Evolutionary conservation across 2,888 invertebrate genomes (phyloP).

Genomic region (Melinaea marsaeus): DNA sequence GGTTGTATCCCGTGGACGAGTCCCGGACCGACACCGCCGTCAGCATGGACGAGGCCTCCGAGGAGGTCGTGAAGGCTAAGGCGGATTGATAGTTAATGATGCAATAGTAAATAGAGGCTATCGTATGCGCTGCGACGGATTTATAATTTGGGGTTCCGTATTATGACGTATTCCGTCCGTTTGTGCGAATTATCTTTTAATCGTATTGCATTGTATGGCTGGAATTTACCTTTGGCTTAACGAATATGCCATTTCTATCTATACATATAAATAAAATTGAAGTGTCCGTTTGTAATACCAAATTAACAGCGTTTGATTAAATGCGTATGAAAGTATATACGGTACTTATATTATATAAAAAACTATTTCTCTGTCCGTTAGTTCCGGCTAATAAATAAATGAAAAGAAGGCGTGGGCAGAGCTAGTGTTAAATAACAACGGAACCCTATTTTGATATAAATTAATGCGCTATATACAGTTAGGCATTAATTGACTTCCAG

Average conservation of each 20-base stretch:
- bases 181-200: too few species aligned
- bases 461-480: background rate
- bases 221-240: too few species aligned
- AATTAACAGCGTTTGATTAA: too few species aligned
- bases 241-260: too few species aligned
- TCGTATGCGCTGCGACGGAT: background rate
- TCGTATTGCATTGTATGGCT: too few species aligned
- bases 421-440: background rate
- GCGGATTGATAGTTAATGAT: constrained; percentile 51
- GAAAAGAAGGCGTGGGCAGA: too few species aligned
- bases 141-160: constrained; percentile 12
- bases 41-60: constrained; percentile 72
- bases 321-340: too few species aligned
- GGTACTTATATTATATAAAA: too few species aligned
- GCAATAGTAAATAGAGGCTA: constrained; percentile 2
- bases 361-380: background rate
- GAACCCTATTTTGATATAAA: background rate
- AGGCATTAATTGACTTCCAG: background rate
- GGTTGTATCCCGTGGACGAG: constrained; percentile 96
- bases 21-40: constrained; percentile 85
- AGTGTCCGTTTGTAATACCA: too few species aligned
- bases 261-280: too few species aligned
- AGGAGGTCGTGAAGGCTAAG: constrained; percentile 51
- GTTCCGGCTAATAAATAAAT: too few species aligned
- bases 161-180: background rate